phyloP scores from a whole-genome alignment of 2,113 vertebrate genomes.

The Sialia sialis region DNA sequence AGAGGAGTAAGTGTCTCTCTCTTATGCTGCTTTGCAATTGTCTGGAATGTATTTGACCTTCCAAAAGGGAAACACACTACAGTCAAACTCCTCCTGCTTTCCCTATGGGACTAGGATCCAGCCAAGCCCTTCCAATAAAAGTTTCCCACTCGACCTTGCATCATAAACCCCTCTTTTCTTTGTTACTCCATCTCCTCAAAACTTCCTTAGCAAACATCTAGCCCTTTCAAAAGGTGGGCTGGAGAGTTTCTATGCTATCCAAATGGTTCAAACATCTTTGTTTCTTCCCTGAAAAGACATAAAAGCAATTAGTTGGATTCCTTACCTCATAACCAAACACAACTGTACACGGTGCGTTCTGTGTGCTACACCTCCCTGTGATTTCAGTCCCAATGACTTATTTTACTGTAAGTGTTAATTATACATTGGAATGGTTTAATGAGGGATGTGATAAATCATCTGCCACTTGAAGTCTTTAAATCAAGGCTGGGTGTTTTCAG shows the following conservation, averaged over 20 bases:
- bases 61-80: background rate
- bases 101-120: background rate
- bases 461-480: background rate
- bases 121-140: background rate
- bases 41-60: constrained; percentile 45
- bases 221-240: background rate
- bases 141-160: background rate
- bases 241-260: background rate
- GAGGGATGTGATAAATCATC: constrained; percentile 19
- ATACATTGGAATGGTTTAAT: background rate
- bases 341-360: background rate
- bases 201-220: background rate
- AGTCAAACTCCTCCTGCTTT: background rate
- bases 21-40: background rate
- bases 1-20: background rate
- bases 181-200: background rate
- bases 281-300: constrained; percentile 11
- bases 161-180: background rate
- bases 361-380: background rate
- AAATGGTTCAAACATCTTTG: background rate
- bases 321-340: background rate
- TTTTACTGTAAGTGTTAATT: constrained; percentile 26
- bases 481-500: background rate
- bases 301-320: background rate
- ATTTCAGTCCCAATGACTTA: background rate